Evolutionary conservation across 1,140 invertebrate species (phyloP).

Genomic region (Drosophila varians): DNA sequence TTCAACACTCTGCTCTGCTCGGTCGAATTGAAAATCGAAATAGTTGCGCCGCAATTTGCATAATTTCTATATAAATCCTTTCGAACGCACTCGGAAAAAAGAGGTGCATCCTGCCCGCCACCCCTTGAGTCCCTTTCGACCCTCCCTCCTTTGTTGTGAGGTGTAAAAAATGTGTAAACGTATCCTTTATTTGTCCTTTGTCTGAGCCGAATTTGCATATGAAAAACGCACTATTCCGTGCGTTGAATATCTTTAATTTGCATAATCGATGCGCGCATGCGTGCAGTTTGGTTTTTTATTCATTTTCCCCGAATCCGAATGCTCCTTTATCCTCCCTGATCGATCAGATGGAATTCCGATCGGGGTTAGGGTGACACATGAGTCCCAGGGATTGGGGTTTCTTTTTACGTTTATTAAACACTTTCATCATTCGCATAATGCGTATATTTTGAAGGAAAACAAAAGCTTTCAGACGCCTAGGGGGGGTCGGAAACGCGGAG

Average conservation of each 20-base stretch:
- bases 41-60: conserved; percentile 72
- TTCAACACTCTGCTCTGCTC: conserved; percentile 7
- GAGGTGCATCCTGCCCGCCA: conserved; percentile 58
- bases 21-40: conserved; percentile 48
- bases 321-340: conserved; percentile 23
- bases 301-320: conserved; percentile 4
- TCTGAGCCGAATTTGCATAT: conserved; percentile 69
- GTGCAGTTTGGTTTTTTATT: conserved; percentile 53
- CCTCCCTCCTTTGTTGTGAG: conserved; percentile 55
- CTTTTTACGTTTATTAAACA: neutral
- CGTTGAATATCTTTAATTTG: conserved; percentile 43
- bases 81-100: conserved; percentile 24
- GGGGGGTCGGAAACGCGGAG: neutral
- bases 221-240: conserved; percentile 56
- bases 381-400: neutral
- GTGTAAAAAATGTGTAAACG: conserved; percentile 80
- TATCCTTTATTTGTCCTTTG: conserved; percentile 66
- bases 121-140: conserved; percentile 34
- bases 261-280: conserved; percentile 78
- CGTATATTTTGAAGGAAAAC: neutral
- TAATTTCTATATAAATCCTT: conserved; percentile 72
- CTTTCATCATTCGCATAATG: neutral
- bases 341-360: conserved; percentile 3
- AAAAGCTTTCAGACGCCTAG: neutral
- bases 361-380: neutral